Base-by-base conservation (phyloP, 1,140 invertebrate genomes). In the Chlorops oryzae region DNA sequence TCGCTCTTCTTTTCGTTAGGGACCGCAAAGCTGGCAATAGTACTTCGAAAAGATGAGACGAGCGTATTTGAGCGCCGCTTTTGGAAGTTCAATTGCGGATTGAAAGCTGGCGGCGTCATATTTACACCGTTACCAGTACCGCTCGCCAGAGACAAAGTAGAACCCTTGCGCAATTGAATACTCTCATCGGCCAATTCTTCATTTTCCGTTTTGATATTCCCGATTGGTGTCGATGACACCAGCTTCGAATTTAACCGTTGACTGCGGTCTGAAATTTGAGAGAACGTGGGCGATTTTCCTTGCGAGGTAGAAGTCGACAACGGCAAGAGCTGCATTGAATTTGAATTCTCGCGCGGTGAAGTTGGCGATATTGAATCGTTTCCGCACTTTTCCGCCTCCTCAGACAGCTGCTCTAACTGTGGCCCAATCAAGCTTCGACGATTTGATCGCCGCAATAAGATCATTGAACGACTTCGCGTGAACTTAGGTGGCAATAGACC, bases 381-480 rank as follows among this genome's bases (percentile, higher is more conserved):
- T 1, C 62, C 61, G n/a, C n/a, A n/a, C 25, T 64, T 62, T 32
- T 64, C 63, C 3, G 56, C 46, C 44, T 72, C 70, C 47, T 72
- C 70, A 3, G 59, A 64, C 5, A 72, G 37, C 39, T 72, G 65
- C 47, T 72, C 70, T 43, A 72, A 22, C 47, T 69, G 67, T 0
- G 70, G 65, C 37, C 70, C 66, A 21, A 70, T 67, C 13, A 70
- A 57, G 25, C 63, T 72, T 0, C 65, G 58, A 2, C 69, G 59
- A 46, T 65, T 68, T 0, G 64, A 58, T 0, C 66, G 58, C 5
- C 66, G 54, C 32, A 70, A 51, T 44, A 65, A 45, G 20, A 72
- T 72, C 63, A 72, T 67, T 5, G 64, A 72, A 18, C 67, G 60
- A 53, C 70, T 72, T 0, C 70, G 63, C 12, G 61, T 65, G 15